phyloP scores from a whole-genome alignment of 2,888 invertebrate genomes.

The Anodontia alba region DNA sequence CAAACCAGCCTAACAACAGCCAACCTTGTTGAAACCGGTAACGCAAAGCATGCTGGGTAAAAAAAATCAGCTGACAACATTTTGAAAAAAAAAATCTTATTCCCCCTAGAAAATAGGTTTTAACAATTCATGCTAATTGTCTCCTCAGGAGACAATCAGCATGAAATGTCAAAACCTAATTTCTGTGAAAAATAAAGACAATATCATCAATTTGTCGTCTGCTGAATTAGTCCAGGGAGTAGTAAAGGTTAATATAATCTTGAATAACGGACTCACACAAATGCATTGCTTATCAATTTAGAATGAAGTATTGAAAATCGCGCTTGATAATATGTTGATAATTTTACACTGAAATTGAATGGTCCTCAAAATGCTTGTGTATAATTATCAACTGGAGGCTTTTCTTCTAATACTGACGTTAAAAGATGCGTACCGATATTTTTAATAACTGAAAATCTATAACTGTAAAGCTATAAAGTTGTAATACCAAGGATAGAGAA shows the following conservation, averaged over 20 bases:
- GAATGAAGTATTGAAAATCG: constrained; percentile 45
- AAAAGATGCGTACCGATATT: not conserved
- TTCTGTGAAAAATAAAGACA: too few relatives aligned
- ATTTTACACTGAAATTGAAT: constrained; percentile 61
- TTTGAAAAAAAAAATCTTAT: too few relatives aligned
- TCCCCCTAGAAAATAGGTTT: too few relatives aligned
- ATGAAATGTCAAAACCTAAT: too few relatives aligned
- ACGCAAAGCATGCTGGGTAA: too few relatives aligned
- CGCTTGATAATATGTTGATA: constrained; percentile 59
- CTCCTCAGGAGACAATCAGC: too few relatives aligned
- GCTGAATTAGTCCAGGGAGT: too few relatives aligned
- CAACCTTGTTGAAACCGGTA: constrained; percentile 21
- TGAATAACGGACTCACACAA: constrained; percentile 33
- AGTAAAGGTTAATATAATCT: constrained; percentile 24
- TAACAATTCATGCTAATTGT: too few relatives aligned
- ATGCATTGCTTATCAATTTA: constrained; percentile 43
- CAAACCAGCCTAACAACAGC: constrained; percentile 10
- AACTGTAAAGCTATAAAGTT: too few relatives aligned
- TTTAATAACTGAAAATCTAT: not conserved
- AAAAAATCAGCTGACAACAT: too few relatives aligned
- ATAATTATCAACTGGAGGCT: constrained; percentile 39
- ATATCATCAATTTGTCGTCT: too few relatives aligned
- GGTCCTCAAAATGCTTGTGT: constrained; percentile 39
- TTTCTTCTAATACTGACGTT: constrained; percentile 22
- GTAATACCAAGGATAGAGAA: too few relatives aligned